Base-by-base conservation (phyloP, 1,140 invertebrate genomes). In the Caenorhabditis briggsae region DNA sequence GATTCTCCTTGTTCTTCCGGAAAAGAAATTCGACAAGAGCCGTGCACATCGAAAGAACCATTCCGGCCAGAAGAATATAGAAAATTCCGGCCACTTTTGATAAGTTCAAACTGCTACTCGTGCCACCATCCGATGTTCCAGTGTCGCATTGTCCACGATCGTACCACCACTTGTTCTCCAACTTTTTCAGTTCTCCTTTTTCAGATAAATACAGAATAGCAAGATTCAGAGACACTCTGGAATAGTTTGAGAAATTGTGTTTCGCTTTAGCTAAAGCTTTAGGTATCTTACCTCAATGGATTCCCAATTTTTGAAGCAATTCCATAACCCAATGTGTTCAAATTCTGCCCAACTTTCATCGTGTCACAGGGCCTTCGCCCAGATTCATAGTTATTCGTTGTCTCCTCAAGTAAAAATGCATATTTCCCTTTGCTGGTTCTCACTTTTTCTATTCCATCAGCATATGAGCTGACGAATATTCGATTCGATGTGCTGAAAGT, bases 71-170 rank as follows among this genome's bases (percentile, higher is more conserved):
- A n/a, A 99, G 94, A 91, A 99, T 98, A 94, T 98, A 99, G 94
- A 99, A 99, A 92, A 98, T 96, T 18, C 98, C 98, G 14, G 97
- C 97, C 5, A 99, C 96, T 94, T 99, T 98, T 92, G 96, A 96
- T 53, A 99, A 93, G 50, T 97, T 97, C 89, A 99, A 94, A 85
- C 89, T 90, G 20, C 87, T 74, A 85, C 89, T 91, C 8, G 87
- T 88, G 5, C 89, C 90, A 48, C 91, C 90, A 87, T 87, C 86
- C n/a, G 92, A 91, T 55, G 89, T 92, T 56, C 90, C 93, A 23
- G 91, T 91, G 84, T 91, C 92, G 82, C 92, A 93, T 89, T 94
- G 93, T 56, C 92, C 93, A 85, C 92, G 84, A 89, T 96, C 96
- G 92, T 95, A 96, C 96, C 96, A 96, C 97, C 97, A 98, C 93